Evolutionary conservation across 2,113 vertebrate species (phyloP), one percentile per base, ranked within the genome.

Genomic region (Setophaga coronata): DNA sequence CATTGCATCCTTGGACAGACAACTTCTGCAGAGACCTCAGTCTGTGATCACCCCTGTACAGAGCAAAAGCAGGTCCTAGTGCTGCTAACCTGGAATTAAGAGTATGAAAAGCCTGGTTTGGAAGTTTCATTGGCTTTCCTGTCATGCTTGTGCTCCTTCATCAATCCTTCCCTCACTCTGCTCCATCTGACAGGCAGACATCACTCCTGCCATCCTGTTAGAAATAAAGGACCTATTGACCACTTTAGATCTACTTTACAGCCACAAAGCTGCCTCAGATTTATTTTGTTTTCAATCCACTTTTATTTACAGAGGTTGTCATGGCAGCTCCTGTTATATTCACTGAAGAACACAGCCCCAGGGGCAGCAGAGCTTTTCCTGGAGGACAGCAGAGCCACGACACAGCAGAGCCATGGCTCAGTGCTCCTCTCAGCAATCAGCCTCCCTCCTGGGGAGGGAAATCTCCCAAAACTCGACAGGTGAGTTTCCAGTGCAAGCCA

Each of bases 271-370:
- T 0, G 0, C 43, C 53, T 64, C 77, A 48, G 34, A 74, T 74
- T 70, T 82, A 91, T 92, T 90, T 83, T 60, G n/a, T 33, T 89
- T 90, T 77, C 76, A 70, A 93, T 56, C 6, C 24, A 40, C 28
- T 90, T 64, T 69, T 76, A 92, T 92, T 89, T 92, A 92, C 66
- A 92, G 83, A 54, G 34, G 64, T 67, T 87, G 72, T 50, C 69
- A 82, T 51, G 77, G 69, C 47, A 93, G 72, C 23, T 89, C 8
- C 45, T 57, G 45, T 53, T 71, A 17, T 4, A 71, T 17, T 74
- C 0, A 0, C 69, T 78, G 56, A 58, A 50, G 73, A 74, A 25
- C 20, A 62, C 0, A 1, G 56, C 77, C 77, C 56, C 47, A n/a
- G 64, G 65, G 84, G 81, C 10, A 84, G 36, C 38, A 83, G 28